Percentiles rank a stretch among this genome's conserved stretches.
Conservation (phyloP, 2,797 vertebrate genomes). For the Melanotaenia nigrans region DNA sequence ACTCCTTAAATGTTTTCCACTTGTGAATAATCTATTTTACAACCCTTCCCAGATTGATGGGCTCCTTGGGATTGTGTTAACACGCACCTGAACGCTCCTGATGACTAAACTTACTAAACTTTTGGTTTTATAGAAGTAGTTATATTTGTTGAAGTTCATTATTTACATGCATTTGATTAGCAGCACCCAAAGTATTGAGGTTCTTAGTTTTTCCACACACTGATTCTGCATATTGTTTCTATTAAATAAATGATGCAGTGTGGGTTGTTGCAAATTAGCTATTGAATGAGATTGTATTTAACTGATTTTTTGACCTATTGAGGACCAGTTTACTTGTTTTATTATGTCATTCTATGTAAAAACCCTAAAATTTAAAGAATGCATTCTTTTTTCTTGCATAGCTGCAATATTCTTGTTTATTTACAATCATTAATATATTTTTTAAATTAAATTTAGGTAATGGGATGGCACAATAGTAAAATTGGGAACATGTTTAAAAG, state of each 20-base stretch:
- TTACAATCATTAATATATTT: slow-evolving; percentile 47
- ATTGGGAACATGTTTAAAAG: slow-evolving; percentile 51
- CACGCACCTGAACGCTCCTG: neutral
- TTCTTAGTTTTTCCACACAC: neutral
- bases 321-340: neutral
- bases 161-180: neutral
- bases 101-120: neutral
- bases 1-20: no score
- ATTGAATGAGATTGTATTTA: neutral
- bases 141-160: neutral
- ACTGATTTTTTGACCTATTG: neutral
- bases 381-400: neutral
- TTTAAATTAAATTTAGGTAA: neutral
- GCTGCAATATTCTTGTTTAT: slow-evolving; percentile 58
- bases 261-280: neutral
- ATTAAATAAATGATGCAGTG: neutral
- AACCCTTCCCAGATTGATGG: neutral
- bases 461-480: slow-evolving; percentile 47
- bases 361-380: neutral
- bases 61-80: neutral
- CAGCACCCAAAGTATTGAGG: neutral
- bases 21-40: neutral
- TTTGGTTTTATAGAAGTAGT: neutral
- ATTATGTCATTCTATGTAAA: neutral
- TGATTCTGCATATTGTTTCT: neutral